Base-by-base conservation (phyloP, 2,113 vertebrate species). In the Ascaphus truei region DNA sequence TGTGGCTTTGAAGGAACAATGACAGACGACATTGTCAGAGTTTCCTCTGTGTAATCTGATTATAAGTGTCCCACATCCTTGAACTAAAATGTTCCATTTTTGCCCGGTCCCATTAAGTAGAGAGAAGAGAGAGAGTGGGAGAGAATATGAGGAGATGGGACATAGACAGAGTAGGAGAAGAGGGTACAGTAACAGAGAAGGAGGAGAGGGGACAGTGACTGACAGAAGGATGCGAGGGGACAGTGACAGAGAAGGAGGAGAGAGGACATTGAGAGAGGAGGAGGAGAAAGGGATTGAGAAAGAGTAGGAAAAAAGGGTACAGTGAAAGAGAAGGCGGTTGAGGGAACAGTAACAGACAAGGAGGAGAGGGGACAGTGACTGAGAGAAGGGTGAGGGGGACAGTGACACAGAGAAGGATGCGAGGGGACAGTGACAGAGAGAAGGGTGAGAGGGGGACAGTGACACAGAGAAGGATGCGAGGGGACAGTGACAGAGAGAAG, bases 41-140 rank as follows among this genome's bases (percentile, higher is more conserved):
- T 53, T 67, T 67, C 63, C 63, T 67, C 11, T 27, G 9, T 23
- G 3, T 67, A 67, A 67, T 67, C 18, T 31, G 3, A 56, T 67
- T 67, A 45, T 18, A 3, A 31, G 43, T 8, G 43, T 8, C n/a
- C 63, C 63, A 67, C 63, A 67, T 67, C 63, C 63, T 67, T 8
- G 5, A n/a, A 43, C 4, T 33, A 30, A 37, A 56, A 29, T 11
- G 27, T 20, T 66, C 12, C 41, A 66, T 12, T 20, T 66, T 23
- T 65, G 34, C n/a, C 36, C 18, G 36, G 22, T n/a, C 26, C 27
- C 51, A 55, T 55, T 31, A 45, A 13, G 37, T 5, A 61, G 37
- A 43, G 53, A 10, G 4, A 27, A 8, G 50, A 53, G 26, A 29
- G 27, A 27, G 16, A 30, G 5, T 7, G n/a, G 7, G 37, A 29